These are phyloP conservation scores for Zosterops japonicus DNA, from an alignment of 2,113 vertebrate genomes.

Conservation along the genomic window DNA sequence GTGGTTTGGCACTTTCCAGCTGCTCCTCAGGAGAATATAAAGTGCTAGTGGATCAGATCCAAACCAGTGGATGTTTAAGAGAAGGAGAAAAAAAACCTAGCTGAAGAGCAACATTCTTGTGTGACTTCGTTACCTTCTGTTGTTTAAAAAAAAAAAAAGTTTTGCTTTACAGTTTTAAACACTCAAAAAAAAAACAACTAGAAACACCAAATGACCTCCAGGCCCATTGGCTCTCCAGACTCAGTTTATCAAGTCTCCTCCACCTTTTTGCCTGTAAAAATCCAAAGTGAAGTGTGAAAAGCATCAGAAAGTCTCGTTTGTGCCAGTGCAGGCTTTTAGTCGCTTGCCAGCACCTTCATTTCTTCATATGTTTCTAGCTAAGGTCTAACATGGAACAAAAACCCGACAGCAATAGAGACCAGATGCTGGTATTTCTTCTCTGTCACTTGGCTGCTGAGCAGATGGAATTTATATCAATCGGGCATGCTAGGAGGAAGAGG, in stretches of 20 bases:
- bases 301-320: slow-evolving; percentile 80
- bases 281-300: slow-evolving; percentile 83
- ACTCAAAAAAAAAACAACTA: slow-evolving; percentile 46
- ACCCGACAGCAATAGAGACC: slow-evolving; percentile 91
- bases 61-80: slow-evolving; percentile 77
- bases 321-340: slow-evolving; percentile 83
- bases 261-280: slow-evolving; percentile 74
- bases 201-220: slow-evolving; percentile 74
- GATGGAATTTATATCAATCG: slow-evolving; percentile 97
- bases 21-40: slow-evolving; percentile 74
- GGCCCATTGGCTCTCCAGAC: slow-evolving; percentile 71
- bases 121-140: slow-evolving; percentile 75
- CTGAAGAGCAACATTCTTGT: slow-evolving; percentile 70
- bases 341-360: slow-evolving; percentile 83
- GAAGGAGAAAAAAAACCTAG: slow-evolving; percentile 31
- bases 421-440: slow-evolving; percentile 92
- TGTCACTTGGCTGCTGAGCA: slow-evolving; percentile 95
- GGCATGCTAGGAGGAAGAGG: slow-evolving; percentile 87
- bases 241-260: slow-evolving; percentile 77
- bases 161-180: slow-evolving; percentile 70
- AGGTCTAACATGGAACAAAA: slow-evolving; percentile 89
- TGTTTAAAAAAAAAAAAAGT: slow-evolving; percentile 57
- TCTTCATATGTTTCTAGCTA: slow-evolving; percentile 90
- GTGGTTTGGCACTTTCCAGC: slow-evolving; percentile 73
- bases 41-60: slow-evolving; percentile 73